phyloP scores from a whole-genome alignment of 2,797 vertebrate genomes.

The Danio tinwini region DNA sequence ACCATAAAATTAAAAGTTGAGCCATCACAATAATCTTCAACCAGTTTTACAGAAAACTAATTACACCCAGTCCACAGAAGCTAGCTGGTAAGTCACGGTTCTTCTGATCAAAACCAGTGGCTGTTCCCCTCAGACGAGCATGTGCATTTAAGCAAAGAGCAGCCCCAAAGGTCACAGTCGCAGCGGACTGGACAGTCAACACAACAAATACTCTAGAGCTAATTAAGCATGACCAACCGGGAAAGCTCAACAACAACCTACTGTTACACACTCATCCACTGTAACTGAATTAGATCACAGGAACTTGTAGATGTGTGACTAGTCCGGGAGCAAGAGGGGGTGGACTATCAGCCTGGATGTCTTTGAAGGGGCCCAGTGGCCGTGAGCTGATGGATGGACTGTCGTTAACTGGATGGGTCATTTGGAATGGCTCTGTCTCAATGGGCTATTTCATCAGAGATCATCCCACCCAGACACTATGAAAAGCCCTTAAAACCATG shows the following conservation, averaged over 20 bases:
- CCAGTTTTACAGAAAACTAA: slow-evolving; percentile 14
- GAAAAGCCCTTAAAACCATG: slow-evolving; percentile 41
- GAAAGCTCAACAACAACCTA: slow-evolving; percentile 17
- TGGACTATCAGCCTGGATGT: slow-evolving; percentile 12
- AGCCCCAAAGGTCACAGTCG: slow-evolving; percentile 45
- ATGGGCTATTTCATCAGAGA: slow-evolving; percentile 51
- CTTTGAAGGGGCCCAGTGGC: slow-evolving; percentile 36
- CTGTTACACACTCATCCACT: slow-evolving; percentile 7
- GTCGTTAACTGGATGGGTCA: slow-evolving; percentile 53
- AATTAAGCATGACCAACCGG: slow-evolving; percentile 41
- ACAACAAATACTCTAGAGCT: slow-evolving; percentile 31
- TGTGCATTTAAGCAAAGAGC: slow-evolving; percentile 28
- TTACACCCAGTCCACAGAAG: background rate
- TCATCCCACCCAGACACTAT: slow-evolving; percentile 41
- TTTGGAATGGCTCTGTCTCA: slow-evolving; percentile 51
- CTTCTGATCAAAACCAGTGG: slow-evolving; percentile 16
- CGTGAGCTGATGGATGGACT: slow-evolving; percentile 54
- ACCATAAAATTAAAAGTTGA: too few relatives aligned
- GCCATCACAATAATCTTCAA: background rate
- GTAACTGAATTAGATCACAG: slow-evolving; percentile 33
- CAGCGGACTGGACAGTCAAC: slow-evolving; percentile 30
- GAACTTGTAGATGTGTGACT: slow-evolving; percentile 29
- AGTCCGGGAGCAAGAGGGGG: background rate
- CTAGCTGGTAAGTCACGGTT: background rate
- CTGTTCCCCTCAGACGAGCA: background rate